Evolutionary conservation across 2,888 invertebrate genomes (phyloP).

Genomic region (Luperina nickerlii): DNA sequence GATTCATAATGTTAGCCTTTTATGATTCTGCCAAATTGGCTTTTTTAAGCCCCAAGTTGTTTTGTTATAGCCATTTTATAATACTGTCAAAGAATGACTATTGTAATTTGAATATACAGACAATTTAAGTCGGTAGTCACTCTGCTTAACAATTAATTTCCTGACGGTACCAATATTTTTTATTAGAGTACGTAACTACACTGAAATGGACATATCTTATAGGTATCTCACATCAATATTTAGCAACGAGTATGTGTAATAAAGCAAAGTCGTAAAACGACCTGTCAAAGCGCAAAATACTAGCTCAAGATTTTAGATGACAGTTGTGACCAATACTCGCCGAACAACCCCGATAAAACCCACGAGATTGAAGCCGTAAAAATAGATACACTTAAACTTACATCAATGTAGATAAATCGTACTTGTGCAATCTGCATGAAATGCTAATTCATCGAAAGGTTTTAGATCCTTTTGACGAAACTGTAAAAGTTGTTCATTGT

Average conservation of each 20-base stretch:
- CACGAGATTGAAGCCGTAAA: conserved; percentile 41
- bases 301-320: conserved; percentile 29
- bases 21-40: too few species aligned
- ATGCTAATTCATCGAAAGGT: neutral
- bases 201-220: neutral
- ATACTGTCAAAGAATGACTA: neutral
- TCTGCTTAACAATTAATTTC: neutral
- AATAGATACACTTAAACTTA: conserved; percentile 22
- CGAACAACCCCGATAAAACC: conserved; percentile 37
- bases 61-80: too few species aligned
- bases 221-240: conserved; percentile 14
- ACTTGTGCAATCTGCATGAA: conserved; percentile 33
- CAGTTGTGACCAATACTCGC: conserved; percentile 4
- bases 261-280: conserved; percentile 31
- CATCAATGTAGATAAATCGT: conserved; percentile 18
- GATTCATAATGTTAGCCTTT: too few species aligned
- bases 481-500: neutral
- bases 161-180: neutral
- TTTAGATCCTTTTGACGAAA: neutral
- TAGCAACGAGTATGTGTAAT: conserved; percentile 23
- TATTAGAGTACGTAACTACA: neutral
- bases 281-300: conserved; percentile 34
- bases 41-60: too few species aligned
- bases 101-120: neutral
- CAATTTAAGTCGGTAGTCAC: neutral